Percentiles rank a stretch among this genome's conserved stretches.
phyloP scores from a whole-genome alignment of 2,113 vertebrate genomes.

The Phrynosoma platyrhinos region DNA sequence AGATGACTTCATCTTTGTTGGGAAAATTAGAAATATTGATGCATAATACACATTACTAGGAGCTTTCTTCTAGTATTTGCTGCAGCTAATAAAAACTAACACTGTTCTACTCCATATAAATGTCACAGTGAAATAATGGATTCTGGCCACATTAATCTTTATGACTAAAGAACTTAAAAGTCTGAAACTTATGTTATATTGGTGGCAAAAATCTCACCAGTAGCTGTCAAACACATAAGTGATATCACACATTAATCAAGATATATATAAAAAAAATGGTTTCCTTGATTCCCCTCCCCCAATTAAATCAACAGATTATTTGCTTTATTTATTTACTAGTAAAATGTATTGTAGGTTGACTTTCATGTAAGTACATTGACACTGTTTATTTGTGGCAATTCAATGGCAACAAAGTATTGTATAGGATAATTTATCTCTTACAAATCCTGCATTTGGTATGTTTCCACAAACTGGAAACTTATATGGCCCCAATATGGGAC shows the following conservation, averaged over 20 bases:
- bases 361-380: conserved; percentile 47
- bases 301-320: conserved; percentile 61
- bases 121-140: rapidly evolving
- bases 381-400: conserved; percentile 60
- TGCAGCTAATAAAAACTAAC: background rate
- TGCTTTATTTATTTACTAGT: conserved; percentile 59
- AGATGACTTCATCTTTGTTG: background rate
- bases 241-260: conserved; percentile 21
- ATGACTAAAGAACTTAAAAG: conserved; percentile 24
- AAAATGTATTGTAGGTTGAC: conserved; percentile 48
- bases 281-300: conserved; percentile 38
- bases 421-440: background rate
- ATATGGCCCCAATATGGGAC: background rate
- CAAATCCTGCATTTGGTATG: background rate
- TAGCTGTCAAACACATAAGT: conserved; percentile 26
- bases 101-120: background rate
- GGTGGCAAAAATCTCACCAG: conserved; percentile 28
- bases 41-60: background rate
- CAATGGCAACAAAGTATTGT: conserved; percentile 56
- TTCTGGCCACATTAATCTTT: conserved; percentile 24
- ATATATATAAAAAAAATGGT: conserved; percentile 38
- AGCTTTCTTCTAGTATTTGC: background rate
- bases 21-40: background rate
- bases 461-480: background rate
- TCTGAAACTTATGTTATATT: conserved; percentile 3